Evolutionary conservation across 2,113 vertebrate genomes (phyloP).

Genomic region (Sclerurus mexicanus): DNA sequence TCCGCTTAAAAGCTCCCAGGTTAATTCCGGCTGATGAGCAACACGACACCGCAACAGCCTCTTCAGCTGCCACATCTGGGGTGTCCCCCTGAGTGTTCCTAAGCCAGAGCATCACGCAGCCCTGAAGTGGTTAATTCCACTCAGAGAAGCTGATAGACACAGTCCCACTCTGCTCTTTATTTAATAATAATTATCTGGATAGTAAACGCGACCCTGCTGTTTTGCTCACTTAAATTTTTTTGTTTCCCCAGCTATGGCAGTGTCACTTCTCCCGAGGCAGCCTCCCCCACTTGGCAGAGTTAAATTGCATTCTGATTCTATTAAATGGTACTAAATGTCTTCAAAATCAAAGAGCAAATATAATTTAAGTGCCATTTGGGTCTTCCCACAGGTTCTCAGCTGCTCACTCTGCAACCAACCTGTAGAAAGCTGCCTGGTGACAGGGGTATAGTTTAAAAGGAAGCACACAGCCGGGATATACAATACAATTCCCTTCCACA

Average conservation of each 20-base stretch:
- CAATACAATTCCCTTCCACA: conserved; percentile 42
- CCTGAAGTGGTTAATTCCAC: neutral
- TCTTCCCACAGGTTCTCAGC: conserved; percentile 77
- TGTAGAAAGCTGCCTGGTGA: conserved; percentile 68
- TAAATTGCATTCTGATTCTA: conserved; percentile 67
- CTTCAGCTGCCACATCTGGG: neutral
- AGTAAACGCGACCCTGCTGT: conserved; percentile 53
- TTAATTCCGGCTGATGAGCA: neutral
- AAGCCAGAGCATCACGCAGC: neutral
- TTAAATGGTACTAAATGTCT: conserved; percentile 73
- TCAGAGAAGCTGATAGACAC: neutral
- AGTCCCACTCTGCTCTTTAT: conserved; percentile 22
- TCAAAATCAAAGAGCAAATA: conserved; percentile 75
- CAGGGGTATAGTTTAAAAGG: conserved; percentile 69
- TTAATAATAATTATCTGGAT: conserved; percentile 31
- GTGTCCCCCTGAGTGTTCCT: neutral
- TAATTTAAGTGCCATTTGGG: conserved; percentile 79
- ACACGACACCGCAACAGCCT: neutral
- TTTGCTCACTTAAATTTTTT: conserved; percentile 42
- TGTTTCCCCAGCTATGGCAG: conserved; percentile 48
- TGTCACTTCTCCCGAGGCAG: conserved; percentile 51
- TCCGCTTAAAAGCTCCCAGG: neutral
- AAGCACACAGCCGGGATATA: conserved; percentile 47
- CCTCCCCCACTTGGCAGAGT: conserved; percentile 59
- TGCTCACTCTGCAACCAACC: conserved; percentile 67